Percentiles rank a stretch among this genome's conserved stretches.
Evolutionary conservation across 2,888 invertebrate species (phyloP).

Genomic region (Pelosia muscerda): DNA sequence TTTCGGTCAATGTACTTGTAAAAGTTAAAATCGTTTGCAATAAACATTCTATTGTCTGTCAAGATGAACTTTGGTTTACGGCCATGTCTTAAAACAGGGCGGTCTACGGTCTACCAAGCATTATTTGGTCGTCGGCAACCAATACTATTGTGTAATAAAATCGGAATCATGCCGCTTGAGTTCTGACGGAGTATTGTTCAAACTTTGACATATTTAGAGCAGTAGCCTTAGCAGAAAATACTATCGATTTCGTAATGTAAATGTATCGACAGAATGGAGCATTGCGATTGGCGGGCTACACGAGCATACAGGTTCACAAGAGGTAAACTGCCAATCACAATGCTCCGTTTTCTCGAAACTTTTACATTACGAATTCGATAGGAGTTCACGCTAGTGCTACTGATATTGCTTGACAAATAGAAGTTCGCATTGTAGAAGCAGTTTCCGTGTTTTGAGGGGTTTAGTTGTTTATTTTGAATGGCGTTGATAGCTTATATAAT

Average conservation of each 20-base stretch:
- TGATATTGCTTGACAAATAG: not conserved
- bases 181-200: conserved; percentile 8
- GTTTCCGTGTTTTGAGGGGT: not conserved
- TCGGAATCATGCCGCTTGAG: conserved; percentile 14
- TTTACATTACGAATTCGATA: too few species aligned
- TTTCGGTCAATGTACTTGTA: conserved; percentile 59
- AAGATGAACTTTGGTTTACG: conserved; percentile 65
- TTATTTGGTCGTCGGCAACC: conserved; percentile 47
- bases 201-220: conserved; percentile 13
- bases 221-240: too few species aligned
- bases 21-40: conserved; percentile 61
- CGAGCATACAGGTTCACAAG: too few species aligned
- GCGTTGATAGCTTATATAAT: not conserved
- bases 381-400: too few species aligned
- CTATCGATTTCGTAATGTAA: too few species aligned
- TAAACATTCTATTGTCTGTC: conserved; percentile 65
- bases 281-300: too few species aligned
- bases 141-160: conserved; percentile 43
- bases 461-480: not conserved
- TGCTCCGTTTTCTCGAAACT: too few species aligned
- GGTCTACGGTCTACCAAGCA: conserved; percentile 34
- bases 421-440: not conserved
- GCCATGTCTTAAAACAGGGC: conserved; percentile 44
- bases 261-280: too few species aligned
- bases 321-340: too few species aligned